Evolutionary conservation across 2,888 invertebrate genomes (phyloP).

Genomic region (Euzetes globulus): DNA sequence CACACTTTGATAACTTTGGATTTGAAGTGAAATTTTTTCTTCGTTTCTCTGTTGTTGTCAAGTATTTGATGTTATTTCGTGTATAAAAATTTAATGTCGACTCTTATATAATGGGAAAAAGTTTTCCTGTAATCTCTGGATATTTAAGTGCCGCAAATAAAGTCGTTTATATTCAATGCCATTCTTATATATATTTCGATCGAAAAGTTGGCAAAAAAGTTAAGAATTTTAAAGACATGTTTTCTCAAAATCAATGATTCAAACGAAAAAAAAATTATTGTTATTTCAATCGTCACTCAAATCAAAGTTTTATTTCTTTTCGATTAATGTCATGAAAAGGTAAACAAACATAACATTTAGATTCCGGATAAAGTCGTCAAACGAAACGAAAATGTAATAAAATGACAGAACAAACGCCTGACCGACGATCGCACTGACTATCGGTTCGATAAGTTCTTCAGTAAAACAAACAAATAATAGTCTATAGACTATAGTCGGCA

Average conservation of each 20-base stretch:
- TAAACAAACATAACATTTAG: conserved; percentile 19
- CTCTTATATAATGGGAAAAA: conserved; percentile 22
- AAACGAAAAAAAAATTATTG: conserved; percentile 27
- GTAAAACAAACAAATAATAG: too few species aligned
- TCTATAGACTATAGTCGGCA: too few species aligned
- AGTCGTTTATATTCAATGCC: conserved; percentile 29
- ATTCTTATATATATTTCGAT: conserved; percentile 8
- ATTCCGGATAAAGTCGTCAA: conserved; percentile 28
- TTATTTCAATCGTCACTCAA: conserved; percentile 29
- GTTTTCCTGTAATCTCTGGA: conserved; percentile 2
- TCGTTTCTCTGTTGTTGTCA: background rate
- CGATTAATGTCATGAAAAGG: conserved; percentile 20
- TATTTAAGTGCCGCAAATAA: conserved; percentile 27
- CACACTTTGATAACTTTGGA: conserved; percentile 6
- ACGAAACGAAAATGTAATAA: conserved; percentile 31
- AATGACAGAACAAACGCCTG: conserved; percentile 26
- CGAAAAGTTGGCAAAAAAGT: conserved; percentile 9
- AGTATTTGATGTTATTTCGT: conserved; percentile 7
- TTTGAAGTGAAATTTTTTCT: background rate
- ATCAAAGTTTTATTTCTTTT: background rate
- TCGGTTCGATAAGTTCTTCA: background rate
- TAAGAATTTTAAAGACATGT: background rate
- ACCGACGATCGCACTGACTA: background rate
- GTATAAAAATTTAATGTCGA: conserved; percentile 10
- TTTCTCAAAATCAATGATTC: conserved; percentile 23